Conservation (phyloP, 2,113 vertebrate species). For the Panthera uncia region DNA sequence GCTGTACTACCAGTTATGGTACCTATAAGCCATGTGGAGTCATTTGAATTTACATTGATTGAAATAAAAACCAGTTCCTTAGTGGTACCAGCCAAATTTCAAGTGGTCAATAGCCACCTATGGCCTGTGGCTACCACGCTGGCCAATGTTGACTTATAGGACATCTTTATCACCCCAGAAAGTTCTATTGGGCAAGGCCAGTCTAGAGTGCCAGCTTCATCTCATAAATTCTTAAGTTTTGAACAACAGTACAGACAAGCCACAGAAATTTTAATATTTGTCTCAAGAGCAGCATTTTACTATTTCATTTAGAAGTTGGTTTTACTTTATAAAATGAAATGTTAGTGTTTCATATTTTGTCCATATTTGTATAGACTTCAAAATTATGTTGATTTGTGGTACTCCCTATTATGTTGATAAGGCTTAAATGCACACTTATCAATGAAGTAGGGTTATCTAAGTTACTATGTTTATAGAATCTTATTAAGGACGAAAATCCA, state of each 20-base stretch:
- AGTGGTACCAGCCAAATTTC: not conserved
- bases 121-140: not conserved
- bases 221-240: not conserved
- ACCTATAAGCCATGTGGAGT: not conserved
- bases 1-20: too few relatives aligned
- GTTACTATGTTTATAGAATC: not conserved
- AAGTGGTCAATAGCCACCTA: not conserved
- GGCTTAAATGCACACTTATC: not conserved
- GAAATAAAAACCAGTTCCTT: not conserved
- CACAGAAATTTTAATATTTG: not conserved
- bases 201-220: not conserved
- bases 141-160: not conserved
- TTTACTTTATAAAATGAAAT: slow-evolving; percentile 49
- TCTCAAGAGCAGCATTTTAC: not conserved
- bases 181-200: not conserved
- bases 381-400: slow-evolving; percentile 39
- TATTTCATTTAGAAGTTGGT: slow-evolving; percentile 14
- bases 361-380: slow-evolving; percentile 32
- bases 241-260: not conserved
- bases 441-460: not conserved
- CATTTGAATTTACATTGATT: not conserved
- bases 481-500: not conserved
- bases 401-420: not conserved
- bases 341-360: slow-evolving; percentile 27
- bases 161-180: not conserved